Base-by-base conservation (phyloP, 2,888 invertebrate species). In the Lasioglossum figueresi region DNA sequence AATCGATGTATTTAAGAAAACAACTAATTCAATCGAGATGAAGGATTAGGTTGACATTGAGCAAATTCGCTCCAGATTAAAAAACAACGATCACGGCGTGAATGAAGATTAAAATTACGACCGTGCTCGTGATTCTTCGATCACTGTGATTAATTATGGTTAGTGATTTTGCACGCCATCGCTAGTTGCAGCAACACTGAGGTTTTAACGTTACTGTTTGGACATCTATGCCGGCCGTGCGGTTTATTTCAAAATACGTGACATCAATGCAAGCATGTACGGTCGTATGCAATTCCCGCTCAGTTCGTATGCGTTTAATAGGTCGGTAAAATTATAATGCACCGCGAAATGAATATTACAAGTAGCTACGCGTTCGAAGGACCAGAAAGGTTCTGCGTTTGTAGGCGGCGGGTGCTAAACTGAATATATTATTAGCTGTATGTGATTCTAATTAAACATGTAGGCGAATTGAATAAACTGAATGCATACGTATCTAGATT, bases 171-270 rank as follows among this genome's bases (percentile, higher is more conserved):
- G 34, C 34, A 4, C 40, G 8, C 40, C 10, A 40, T 40, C 40
- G 40, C 40, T 40, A 40, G 8, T 40, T 40, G 40, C 40, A 40
- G 40, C 40, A 40, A 40, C 40, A 40, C 40, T 40, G 40, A 40
- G 45, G 45, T 45, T 45, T 1, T 45, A 45, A 4, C 45, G 16
- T 16, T 16, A 16, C 45, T 45, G 23, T 52, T 88, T 84, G 82
- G 73, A 0, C 80, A 80, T 76, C 76, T 31, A 48, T 82, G 37
- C 45, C 23, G 75, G 19, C 14, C 79, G 27, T 80, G 70, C 31
- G 14, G 4, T 86, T 82, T 78, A 66, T 82, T 82, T 82, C 77
- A 45, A 78, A 80, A 80, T 73, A 56, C 84, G 72, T 80, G 81
- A 73, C 79, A 70, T 76, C 56, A 34, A 79, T 78, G 43, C 66